Base-by-base conservation (phyloP, 2,113 vertebrate species). In the Heliornis fulica region DNA sequence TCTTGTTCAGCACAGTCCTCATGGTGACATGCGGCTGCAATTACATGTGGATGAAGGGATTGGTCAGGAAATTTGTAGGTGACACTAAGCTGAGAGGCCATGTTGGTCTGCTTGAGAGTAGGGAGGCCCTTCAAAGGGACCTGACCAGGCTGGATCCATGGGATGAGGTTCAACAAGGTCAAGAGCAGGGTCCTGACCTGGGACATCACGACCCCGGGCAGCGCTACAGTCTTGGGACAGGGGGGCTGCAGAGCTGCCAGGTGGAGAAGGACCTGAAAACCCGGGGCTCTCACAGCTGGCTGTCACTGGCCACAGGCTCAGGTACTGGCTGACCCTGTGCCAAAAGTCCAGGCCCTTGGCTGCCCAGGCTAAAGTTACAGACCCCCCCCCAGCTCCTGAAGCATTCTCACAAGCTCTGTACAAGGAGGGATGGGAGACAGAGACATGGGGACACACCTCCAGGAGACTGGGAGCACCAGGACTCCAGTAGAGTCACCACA, bases 391-490 rank as follows among this genome's bases (percentile, higher is more conserved):
- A 0, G 1, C 16, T 38, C 59, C 66, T 18, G 17, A 53, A 79
- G 34, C 16, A 31, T 0, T n/a, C n/a, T n/a, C n/a, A n/a, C n/a
- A n/a, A n/a, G n/a, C 43, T 17, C 15, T 4, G 6, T 2, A 0
- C 0, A 2, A 60, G 50, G 54, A 94, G 36, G 25, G 14, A 43
- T 64, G n/a, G 60, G 10, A 43, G 20, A 31, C 2, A 5, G 41
- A 77, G 59, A 48, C 20, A 32, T 1, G 32, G 60, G 41, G 59
- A 41, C 6, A 3, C 15, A 31, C 6, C n/a, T 38, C 25, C 25
- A 51, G 59, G 34, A 21, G 57, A 7, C 28, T 50, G 61, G 45
- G 51, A 69, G 34, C 59, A 46, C 18, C 7, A 32, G 41, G 25
- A 40, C 13, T n/a, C 15, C 74, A 56, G 63, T 29, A 61, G 53